Conservation (phyloP, 2,113 vertebrate species). For the Mionectes macconnelli region DNA sequence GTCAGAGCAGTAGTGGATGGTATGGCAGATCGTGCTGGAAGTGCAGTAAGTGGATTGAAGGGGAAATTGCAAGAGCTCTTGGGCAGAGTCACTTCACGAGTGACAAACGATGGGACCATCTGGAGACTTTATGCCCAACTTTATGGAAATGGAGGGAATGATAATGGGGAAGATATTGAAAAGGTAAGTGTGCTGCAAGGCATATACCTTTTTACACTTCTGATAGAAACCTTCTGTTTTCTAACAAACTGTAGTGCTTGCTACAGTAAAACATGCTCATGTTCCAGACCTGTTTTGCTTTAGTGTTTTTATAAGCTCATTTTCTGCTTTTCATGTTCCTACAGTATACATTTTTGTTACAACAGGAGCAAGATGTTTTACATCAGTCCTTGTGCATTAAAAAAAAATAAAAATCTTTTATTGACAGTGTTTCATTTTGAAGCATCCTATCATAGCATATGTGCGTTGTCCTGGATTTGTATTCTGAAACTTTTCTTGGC, state of each 20-base stretch:
- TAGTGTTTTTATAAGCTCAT: neutral
- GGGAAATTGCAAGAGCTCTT: constrained; percentile 86
- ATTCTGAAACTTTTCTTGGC: neutral
- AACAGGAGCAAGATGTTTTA: neutral
- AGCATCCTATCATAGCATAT: neutral
- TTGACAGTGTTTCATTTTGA: neutral
- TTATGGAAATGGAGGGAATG: constrained; percentile 81
- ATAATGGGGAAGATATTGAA: constrained; percentile 80
- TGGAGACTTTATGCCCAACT: constrained; percentile 89
- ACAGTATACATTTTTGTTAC: neutral
- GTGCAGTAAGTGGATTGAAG: constrained; percentile 63
- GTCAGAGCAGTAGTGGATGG: constrained; percentile 82
- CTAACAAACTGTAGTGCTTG: neutral
- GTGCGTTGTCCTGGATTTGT: neutral
- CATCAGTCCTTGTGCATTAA: neutral
- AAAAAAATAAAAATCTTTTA: neutral
- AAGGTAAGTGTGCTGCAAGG: constrained; percentile 75
- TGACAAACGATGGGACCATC: constrained; percentile 82
- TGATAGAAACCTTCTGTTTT: neutral
- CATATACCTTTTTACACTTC: neutral
- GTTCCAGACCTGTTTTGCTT: neutral
- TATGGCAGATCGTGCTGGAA: constrained; percentile 77
- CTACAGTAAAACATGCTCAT: neutral
- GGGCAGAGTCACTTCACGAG: constrained; percentile 86
- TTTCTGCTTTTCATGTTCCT: neutral